Conservation (phyloP, 2,888 invertebrate genomes). For the Coleophora flavipennella region DNA sequence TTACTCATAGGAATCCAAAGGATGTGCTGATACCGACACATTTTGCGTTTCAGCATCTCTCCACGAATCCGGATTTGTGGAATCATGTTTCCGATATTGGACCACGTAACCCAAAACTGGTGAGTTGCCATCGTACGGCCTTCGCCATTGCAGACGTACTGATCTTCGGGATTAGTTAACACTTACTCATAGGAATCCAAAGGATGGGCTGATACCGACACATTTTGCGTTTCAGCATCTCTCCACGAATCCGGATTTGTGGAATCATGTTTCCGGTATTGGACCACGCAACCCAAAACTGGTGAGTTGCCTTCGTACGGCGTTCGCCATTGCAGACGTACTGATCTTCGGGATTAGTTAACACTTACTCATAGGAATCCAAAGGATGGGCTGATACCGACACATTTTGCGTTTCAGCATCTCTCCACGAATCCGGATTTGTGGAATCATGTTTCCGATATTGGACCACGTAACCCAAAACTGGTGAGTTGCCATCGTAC, state of each 20-base stretch:
- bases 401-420: slow-evolving; percentile 71
- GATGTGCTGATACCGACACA: slow-evolving; percentile 59
- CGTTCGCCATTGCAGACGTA: slow-evolving; percentile 77
- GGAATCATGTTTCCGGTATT: slow-evolving; percentile 76
- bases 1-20: slow-evolving; percentile 50
- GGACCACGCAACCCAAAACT: slow-evolving; percentile 82
- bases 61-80: slow-evolving; percentile 68
- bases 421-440: slow-evolving; percentile 70
- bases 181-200: slow-evolving; percentile 54
- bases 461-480: slow-evolving; percentile 83
- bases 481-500: slow-evolving; percentile 86
- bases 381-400: slow-evolving; percentile 50
- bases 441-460: slow-evolving; percentile 75
- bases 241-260: slow-evolving; percentile 70
- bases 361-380: slow-evolving; percentile 57
- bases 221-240: slow-evolving; percentile 71
- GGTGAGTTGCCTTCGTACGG: slow-evolving; percentile 87
- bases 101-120: slow-evolving; percentile 84
- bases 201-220: slow-evolving; percentile 55
- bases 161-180: too few species aligned
- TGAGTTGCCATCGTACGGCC: slow-evolving; percentile 85
- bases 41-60: slow-evolving; percentile 71
- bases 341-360: too few species aligned
- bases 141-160: slow-evolving; percentile 77
- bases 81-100: slow-evolving; percentile 78